These are phyloP conservation scores for Protobothrops mucrosquamatus DNA, from an alignment of 2,113 vertebrate species.

Conservation along the genomic window DNA sequence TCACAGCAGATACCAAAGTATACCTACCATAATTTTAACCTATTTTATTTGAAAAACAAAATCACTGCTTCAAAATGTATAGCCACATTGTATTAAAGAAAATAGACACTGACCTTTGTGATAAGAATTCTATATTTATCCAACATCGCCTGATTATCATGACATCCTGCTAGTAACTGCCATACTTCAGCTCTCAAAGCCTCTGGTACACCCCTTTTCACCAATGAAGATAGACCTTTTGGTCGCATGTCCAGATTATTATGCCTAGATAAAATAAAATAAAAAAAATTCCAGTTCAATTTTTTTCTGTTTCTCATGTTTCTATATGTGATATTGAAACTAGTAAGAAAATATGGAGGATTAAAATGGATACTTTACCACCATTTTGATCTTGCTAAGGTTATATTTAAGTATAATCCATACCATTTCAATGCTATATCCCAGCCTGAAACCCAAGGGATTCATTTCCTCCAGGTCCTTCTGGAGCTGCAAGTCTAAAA, in stretches of 20 bases:
- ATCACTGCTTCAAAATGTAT: neutral
- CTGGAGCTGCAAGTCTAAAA: neutral
- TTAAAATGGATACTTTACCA: neutral
- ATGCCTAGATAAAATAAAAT: conserved; percentile 75
- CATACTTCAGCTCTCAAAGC: conserved; percentile 95
- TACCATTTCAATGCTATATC: neutral
- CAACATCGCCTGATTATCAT: conserved; percentile 89
- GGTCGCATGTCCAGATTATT: conserved; percentile 87
- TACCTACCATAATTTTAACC: neutral
- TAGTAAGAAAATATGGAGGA: neutral
- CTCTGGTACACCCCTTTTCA: conserved; percentile 90
- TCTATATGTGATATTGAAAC: neutral
- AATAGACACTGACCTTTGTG: conserved; percentile 82
- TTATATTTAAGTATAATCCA: neutral
- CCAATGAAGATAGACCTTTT: conserved; percentile 83
- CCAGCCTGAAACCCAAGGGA: neutral
- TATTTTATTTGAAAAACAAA: neutral
- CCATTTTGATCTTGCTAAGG: neutral
- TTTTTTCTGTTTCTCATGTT: neutral
- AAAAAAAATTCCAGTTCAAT: neutral
- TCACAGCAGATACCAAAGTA: neutral
- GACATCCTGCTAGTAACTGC: conserved; percentile 93
- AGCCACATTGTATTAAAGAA: conserved; percentile 1
- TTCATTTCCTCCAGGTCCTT: neutral
- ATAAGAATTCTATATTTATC: conserved; percentile 93